phyloP scores from a whole-genome alignment of 2,113 vertebrate species.

The Podarcis muralis region DNA sequence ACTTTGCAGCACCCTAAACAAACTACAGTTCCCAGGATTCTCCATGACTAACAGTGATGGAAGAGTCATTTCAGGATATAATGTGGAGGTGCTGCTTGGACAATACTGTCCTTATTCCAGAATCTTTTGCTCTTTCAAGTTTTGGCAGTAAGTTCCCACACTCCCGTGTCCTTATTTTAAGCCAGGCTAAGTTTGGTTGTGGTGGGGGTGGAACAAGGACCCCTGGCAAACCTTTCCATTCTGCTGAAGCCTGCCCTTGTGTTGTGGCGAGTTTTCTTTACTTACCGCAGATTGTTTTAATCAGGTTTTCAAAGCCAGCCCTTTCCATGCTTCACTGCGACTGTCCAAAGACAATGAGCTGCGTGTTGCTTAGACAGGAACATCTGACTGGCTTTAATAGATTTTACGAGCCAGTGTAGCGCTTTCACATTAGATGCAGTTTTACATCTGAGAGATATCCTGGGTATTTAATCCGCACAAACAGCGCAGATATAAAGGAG shows the following conservation, averaged over 20 bases:
- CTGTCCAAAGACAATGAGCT: conserved; percentile 70
- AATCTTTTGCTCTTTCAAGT: not conserved
- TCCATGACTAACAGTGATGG: too few species aligned
- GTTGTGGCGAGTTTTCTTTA: conserved; percentile 66
- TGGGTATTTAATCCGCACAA: conserved; percentile 69
- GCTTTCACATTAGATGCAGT: conserved; percentile 71
- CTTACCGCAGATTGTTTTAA: conserved; percentile 77
- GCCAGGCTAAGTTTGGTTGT: not conserved
- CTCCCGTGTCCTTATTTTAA: not conserved
- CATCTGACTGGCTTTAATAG: conserved; percentile 75
- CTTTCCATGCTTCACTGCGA: conserved; percentile 72
- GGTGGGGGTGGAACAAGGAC: conserved; percentile 33
- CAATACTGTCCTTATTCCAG: too few species aligned
- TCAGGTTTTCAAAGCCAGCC: conserved; percentile 73
- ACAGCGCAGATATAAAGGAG: conserved; percentile 61
- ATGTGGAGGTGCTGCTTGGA: too few species aligned
- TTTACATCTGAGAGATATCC: conserved; percentile 70
- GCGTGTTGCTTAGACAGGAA: conserved; percentile 68
- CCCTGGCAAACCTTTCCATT: conserved; percentile 67
- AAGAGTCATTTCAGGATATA: too few species aligned
- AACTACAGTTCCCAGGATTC: too few species aligned
- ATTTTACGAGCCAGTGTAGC: conserved; percentile 72
- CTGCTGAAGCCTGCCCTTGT: conserved; percentile 64
- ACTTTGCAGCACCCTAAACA: too few species aligned
- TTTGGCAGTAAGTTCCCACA: not conserved